These are phyloP conservation scores for Eleginops maclovinus DNA, from an alignment of 2,113 vertebrate genomes.

Conservation along the genomic window DNA sequence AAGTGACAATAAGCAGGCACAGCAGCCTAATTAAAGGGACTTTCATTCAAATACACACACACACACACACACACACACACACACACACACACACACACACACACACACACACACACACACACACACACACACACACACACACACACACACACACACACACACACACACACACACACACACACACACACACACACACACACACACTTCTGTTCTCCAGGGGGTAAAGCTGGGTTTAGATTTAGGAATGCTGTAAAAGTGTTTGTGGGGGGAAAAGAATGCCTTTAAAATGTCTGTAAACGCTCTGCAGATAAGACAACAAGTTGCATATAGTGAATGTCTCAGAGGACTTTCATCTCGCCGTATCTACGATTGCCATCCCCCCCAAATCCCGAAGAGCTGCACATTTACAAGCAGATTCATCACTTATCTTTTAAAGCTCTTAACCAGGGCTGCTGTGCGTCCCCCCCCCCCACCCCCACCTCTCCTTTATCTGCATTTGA, in stretches of 20 bases:
- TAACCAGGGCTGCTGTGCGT: constrained; percentile 50
- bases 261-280: constrained; percentile 18
- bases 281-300: constrained; percentile 36
- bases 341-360: constrained; percentile 45
- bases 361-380: constrained; percentile 39
- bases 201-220: constrained; percentile 36
- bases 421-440: constrained; percentile 64
- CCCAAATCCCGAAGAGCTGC: background rate
- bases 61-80: constrained; percentile 39
- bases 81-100: constrained; percentile 34
- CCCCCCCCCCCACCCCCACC: constrained; percentile 46
- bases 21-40: constrained; percentile 74
- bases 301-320: constrained; percentile 63
- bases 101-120: constrained; percentile 37
- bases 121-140: constrained; percentile 39
- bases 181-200: constrained; percentile 38
- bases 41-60: constrained; percentile 74
- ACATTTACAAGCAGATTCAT: constrained; percentile 68
- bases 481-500: constrained; percentile 74
- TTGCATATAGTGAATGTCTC: constrained; percentile 29
- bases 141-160: constrained; percentile 30
- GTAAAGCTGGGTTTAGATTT: constrained; percentile 62
- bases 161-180: constrained; percentile 43
- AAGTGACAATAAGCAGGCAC: constrained; percentile 71
- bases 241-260: constrained; percentile 65